Evolutionary conservation across 2,797 vertebrate genomes (phyloP).

Genomic region (Crenuchus spilurus): DNA sequence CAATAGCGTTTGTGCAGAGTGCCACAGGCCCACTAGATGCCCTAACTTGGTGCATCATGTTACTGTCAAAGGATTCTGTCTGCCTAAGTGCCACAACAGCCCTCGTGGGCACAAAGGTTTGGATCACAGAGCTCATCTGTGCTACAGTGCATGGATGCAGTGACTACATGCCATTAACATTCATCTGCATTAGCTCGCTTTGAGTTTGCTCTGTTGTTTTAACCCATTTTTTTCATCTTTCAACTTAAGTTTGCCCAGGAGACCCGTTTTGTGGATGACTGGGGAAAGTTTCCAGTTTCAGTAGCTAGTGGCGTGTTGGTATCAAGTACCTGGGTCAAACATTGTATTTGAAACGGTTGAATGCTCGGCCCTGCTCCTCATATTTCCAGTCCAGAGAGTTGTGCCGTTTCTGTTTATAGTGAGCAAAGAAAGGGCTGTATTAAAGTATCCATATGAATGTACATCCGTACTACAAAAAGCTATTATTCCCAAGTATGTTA

Average conservation of each 20-base stretch:
- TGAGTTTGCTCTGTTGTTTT: background rate
- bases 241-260: constrained; percentile 2
- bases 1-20: constrained; percentile 24
- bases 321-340: constrained; percentile 9
- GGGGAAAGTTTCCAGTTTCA: constrained; percentile 13
- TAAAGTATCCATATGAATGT: background rate
- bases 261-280: constrained; percentile 1
- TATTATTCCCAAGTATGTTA: background rate
- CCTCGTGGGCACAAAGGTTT: background rate
- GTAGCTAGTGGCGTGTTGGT: constrained; percentile 14
- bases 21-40: constrained; percentile 6
- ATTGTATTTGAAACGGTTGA: constrained; percentile 16
- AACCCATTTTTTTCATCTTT: background rate
- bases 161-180: background rate
- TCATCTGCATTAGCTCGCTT: background rate
- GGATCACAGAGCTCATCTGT: background rate
- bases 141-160: background rate
- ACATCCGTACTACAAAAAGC: background rate
- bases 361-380: background rate
- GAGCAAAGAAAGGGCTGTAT: constrained; percentile 2
- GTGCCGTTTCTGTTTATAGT: constrained; percentile 16
- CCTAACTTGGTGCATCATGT: constrained; percentile 28
- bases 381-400: constrained; percentile 4
- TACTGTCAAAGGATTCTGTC: constrained; percentile 19
- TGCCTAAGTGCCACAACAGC: constrained; percentile 30